Base-by-base conservation (phyloP, 2,797 vertebrate species). In the Coreius guichenoti region DNA sequence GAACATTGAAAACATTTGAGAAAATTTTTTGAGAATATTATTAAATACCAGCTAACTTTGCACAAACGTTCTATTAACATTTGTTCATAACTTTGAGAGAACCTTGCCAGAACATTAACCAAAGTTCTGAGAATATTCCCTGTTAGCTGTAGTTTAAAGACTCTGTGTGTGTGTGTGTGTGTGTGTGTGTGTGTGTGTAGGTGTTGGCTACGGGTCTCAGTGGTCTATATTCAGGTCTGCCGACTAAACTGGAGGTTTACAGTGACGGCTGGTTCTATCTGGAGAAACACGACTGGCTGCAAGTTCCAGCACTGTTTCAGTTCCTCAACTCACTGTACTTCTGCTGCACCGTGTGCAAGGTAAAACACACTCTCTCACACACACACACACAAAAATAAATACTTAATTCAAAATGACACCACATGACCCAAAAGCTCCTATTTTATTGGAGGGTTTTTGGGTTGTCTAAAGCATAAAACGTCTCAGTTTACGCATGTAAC, bases 321-420 rank as follows among this genome's bases (percentile, higher is more conserved):
- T 98, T 99, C 92, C 96, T 99, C 93, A 97, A 99, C 93, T 99
- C 98, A 0, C 93, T 99, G 89, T 96, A 98, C 89, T 99, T 99
- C 90, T 99, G 98, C 86, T 96, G 98, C 74, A 96, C 98, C 0
- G 97, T 99, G 69, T 97, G 97, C 89, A 97, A 97, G 96, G 98
- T 98, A 69, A 87, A 31, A 19, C 39, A 45, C 73, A 56, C 12
- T 76, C 39, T 63, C 63, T 9, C 16, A 21, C 39, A 17, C 31
- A 31, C 33, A 4, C 7, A 17, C 16, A 16, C 11, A 12, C 58
- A 12, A 4, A 43, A 43, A 9, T 43, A 43, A 67, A 33, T 33
- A 33, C 8, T 36, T 21, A 4, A 67, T 67, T 67, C 3, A 33
- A 11, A 67, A 33, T 17, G 61, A 31, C 26, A 65, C 26, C 26